phyloP scores from a whole-genome alignment of 2,888 invertebrate genomes.

The Leucoptera coffeella region DNA sequence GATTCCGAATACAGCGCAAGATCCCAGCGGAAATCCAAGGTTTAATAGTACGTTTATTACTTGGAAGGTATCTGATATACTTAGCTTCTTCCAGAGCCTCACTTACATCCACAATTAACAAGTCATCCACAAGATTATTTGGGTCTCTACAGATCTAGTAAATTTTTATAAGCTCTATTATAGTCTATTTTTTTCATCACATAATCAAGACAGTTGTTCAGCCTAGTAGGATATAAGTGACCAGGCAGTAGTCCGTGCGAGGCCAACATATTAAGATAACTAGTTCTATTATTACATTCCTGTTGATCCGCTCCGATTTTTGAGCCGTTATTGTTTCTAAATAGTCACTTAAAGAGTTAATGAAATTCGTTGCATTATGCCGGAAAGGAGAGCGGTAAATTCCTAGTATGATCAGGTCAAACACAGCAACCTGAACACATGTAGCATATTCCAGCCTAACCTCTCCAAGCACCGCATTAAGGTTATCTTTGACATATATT shows the following conservation, averaged over 20 bases:
- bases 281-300: not conserved
- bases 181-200: slow-evolving; percentile 1
- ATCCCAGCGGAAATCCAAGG: slow-evolving; percentile 6
- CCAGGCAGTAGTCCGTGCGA: too few species aligned
- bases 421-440: not conserved
- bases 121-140: not conserved
- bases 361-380: slow-evolving; percentile 1
- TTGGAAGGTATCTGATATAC: slow-evolving; percentile 1
- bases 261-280: slow-evolving; percentile 6
- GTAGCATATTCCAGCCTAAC: slow-evolving; percentile 1
- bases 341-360: not conserved
- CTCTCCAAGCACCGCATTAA: not conserved
- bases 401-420: not conserved
- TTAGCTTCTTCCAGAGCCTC: slow-evolving; percentile 3
- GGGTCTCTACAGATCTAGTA: slow-evolving; percentile 2
- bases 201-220: slow-evolving; percentile 6
- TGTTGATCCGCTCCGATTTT: not conserved
- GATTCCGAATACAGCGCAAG: slow-evolving; percentile 6
- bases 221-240: slow-evolving; percentile 5
- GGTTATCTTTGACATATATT: not conserved
- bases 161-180: slow-evolving; percentile 1
- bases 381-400: slow-evolving; percentile 5
- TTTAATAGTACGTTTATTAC: too few species aligned
- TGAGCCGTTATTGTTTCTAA: slow-evolving; percentile 1
- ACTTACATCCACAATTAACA: slow-evolving; percentile 2